These are phyloP conservation scores for Muscicapa comitata DNA, from an alignment of 2,797 vertebrate species.

Conservation along the genomic window DNA sequence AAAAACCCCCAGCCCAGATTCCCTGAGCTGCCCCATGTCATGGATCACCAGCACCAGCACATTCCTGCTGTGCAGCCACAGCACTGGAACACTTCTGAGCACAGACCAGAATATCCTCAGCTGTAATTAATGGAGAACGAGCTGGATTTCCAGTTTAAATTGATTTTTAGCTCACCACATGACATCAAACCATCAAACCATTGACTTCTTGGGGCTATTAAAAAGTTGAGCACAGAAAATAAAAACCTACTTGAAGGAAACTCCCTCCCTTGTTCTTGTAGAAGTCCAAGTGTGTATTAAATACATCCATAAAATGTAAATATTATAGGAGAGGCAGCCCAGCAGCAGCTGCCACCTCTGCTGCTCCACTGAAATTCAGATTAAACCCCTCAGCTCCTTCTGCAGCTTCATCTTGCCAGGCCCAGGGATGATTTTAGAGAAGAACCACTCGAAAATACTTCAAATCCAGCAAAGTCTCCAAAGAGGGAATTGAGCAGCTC, in stretches of 20 bases:
- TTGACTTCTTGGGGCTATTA: background rate
- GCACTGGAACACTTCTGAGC: background rate
- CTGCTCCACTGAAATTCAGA: conserved; percentile 1
- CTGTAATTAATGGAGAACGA: background rate
- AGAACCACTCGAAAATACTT: conserved; percentile 48
- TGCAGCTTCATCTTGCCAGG: background rate
- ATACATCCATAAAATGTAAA: background rate
- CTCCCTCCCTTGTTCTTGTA: background rate
- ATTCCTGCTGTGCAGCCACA: background rate
- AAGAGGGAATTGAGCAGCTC: background rate
- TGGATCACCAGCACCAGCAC: background rate
- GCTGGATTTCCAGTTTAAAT: background rate
- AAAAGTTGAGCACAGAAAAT: background rate
- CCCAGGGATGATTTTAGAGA: background rate
- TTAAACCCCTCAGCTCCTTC: background rate
- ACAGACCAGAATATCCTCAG: background rate
- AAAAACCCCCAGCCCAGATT: background rate
- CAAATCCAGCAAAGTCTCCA: background rate
- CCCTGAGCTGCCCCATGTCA: background rate
- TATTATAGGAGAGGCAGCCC: background rate
- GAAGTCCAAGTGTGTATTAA: background rate
- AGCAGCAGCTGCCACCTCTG: conserved; percentile 23
- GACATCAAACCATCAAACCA: background rate
- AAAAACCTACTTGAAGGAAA: background rate
- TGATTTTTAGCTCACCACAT: background rate